Conservation (phyloP, 2,888 invertebrate genomes). For the Pachydiplax longipennis region DNA sequence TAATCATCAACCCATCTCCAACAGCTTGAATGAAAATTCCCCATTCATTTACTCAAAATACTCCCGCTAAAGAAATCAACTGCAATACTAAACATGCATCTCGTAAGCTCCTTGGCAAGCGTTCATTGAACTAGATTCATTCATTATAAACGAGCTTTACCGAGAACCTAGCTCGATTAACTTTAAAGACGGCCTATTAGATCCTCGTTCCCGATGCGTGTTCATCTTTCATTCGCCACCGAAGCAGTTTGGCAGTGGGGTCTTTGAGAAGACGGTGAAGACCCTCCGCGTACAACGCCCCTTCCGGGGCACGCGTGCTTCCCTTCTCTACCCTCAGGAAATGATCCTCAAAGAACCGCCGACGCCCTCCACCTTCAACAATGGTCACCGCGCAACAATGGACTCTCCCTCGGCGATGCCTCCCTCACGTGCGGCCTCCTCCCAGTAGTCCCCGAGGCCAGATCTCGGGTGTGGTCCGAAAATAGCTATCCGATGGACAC, state of each 20-base stretch:
- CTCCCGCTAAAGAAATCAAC: too few species aligned
- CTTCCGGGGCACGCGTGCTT: neutral
- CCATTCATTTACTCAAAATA: too few species aligned
- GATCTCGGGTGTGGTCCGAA: neutral
- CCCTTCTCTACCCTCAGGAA: neutral
- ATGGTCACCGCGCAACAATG: slow-evolving; percentile 13
- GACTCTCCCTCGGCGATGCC: slow-evolving; percentile 1
- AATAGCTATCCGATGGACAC: neutral
- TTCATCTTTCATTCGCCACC: neutral
- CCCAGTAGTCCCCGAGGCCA: neutral
- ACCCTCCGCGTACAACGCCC: neutral
- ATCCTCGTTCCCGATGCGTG: neutral
- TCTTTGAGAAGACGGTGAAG: neutral
- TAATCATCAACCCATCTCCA: too few species aligned
- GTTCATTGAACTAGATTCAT: too few species aligned
- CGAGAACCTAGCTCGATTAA: too few species aligned
- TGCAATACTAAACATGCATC: too few species aligned
- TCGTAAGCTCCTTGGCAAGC: too few species aligned
- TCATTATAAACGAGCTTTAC: too few species aligned
- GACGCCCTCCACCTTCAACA: slow-evolving; percentile 21
- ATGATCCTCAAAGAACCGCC: neutral
- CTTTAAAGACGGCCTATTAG: too few species aligned
- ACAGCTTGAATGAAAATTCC: too few species aligned
- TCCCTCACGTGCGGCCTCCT: neutral
- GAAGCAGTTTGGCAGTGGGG: neutral